phyloP scores from a whole-genome alignment of 2,888 invertebrate species.

The Seira sanloemensis region DNA sequence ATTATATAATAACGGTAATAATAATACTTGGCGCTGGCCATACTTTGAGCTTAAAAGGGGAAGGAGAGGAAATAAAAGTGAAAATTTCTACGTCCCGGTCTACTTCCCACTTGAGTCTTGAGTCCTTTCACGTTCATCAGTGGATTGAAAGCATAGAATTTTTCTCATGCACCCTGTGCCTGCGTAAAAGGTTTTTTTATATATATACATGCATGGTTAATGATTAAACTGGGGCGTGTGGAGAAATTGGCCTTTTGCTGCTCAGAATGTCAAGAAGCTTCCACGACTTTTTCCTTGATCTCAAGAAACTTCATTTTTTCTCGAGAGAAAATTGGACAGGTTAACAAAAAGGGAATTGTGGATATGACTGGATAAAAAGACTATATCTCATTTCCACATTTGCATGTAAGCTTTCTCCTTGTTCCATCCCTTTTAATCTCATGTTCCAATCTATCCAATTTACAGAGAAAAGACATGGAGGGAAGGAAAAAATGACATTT shows the following conservation, averaged over 20 bases:
- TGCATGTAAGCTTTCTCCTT: conserved; percentile 1
- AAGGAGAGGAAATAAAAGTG: no score
- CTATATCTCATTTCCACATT: conserved; percentile 15
- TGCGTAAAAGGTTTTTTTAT: no score
- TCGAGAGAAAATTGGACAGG: conserved; percentile 28
- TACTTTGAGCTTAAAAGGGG: no score
- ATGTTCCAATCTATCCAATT: background rate
- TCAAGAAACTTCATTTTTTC: background rate
- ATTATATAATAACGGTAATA: no score
- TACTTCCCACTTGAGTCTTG: no score
- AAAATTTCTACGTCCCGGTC: no score
- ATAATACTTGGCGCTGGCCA: no score
- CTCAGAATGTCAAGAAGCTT: background rate
- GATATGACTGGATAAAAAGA: background rate
- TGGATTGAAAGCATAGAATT: no score
- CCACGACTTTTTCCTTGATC: background rate
- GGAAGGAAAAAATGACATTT: conserved; percentile 27
- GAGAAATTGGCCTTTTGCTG: background rate
- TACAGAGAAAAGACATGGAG: background rate
- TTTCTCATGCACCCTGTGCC: no score
- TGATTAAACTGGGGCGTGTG: background rate
- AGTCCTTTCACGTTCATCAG: no score
- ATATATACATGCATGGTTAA: no score
- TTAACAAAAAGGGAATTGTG: conserved; percentile 25
- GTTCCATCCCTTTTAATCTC: conserved; percentile 17